phyloP scores from a whole-genome alignment of 1,140 invertebrate genomes.

The Brachionus plicatilis region DNA sequence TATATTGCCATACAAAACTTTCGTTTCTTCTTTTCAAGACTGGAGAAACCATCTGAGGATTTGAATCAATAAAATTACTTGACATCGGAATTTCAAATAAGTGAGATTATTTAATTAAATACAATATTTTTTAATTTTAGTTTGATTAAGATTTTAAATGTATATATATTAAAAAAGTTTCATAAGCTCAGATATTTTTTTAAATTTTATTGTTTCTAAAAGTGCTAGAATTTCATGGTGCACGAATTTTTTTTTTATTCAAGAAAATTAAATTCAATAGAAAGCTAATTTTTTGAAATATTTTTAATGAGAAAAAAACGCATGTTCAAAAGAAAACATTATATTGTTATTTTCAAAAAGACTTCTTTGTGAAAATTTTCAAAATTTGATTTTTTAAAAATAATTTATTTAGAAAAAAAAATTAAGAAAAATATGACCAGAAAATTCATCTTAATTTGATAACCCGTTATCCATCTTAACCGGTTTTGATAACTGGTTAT shows the following conservation, averaged over 20 bases:
- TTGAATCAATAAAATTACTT: neutral
- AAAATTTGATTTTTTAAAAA: no score
- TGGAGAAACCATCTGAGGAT: neutral
- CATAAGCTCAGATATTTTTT: neutral
- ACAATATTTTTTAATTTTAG: neutral
- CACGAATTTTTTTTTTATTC: neutral
- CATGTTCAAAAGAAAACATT: neutral
- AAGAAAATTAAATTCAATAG: neutral
- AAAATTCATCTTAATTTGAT: no score
- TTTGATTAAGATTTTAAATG: neutral
- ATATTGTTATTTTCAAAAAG: neutral
- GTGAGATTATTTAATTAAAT: neutral
- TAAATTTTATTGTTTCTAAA: neutral
- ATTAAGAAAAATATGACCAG: no score
- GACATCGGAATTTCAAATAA: neutral
- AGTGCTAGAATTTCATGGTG: neutral
- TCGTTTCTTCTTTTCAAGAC: neutral
- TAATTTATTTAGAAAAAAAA: no score
- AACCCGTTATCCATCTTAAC: no score
- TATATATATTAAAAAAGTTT: neutral
- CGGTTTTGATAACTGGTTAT: no score
- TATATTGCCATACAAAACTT: neutral
- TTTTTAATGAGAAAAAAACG: no score
- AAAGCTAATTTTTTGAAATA: no score
- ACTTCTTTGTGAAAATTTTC: neutral